These are phyloP conservation scores for Lycaon pictus DNA, from an alignment of 2,113 vertebrate species.

Conservation along the genomic window DNA sequence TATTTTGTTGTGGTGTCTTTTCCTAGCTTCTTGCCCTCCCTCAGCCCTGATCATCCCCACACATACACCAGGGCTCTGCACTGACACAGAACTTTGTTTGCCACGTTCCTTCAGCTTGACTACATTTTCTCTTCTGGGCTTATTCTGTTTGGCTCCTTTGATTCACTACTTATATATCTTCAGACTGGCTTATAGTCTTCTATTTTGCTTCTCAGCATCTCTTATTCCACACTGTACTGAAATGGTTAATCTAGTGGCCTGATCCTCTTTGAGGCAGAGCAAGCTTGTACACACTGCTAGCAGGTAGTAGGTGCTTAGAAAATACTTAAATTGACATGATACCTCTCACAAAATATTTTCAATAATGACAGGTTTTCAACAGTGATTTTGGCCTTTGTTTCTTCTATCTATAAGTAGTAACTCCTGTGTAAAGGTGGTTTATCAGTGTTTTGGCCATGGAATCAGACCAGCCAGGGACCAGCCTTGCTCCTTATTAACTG, in stretches of 20 bases:
- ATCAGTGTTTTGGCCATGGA: background rate
- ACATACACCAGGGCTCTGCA: background rate
- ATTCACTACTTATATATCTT: background rate
- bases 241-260: background rate
- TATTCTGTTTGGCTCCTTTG: background rate
- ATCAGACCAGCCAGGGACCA: background rate
- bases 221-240: background rate
- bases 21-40: background rate
- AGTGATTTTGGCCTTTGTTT: slow-evolving; percentile 8
- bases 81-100: background rate
- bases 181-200: background rate
- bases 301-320: background rate
- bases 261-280: background rate
- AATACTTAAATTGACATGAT: background rate
- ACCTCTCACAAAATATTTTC: background rate
- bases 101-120: background rate
- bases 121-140: background rate
- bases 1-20: background rate
- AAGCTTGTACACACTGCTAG: background rate
- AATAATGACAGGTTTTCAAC: background rate
- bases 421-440: background rate
- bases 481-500: background rate
- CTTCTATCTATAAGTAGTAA: background rate
- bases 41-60: accelerated
- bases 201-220: background rate